These are phyloP conservation scores for Epinephelus lanceolatus DNA, from an alignment of 2,113 vertebrate genomes.

Conservation along the genomic window DNA sequence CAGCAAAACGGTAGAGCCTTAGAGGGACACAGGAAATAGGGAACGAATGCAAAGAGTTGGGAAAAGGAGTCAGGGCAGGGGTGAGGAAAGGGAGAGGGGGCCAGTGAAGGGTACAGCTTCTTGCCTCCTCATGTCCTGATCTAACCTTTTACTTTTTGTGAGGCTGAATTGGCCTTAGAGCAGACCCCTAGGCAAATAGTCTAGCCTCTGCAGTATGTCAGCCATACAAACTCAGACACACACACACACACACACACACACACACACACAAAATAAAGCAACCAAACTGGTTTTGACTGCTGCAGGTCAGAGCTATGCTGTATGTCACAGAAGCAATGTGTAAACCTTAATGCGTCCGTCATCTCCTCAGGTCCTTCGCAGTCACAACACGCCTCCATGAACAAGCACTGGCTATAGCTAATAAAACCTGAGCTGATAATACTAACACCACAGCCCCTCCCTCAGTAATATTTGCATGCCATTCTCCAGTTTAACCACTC, in stretches of 20 bases:
- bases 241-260: slow-evolving; percentile 1
- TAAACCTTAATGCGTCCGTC: slow-evolving; percentile 30
- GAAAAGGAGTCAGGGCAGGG: slow-evolving; percentile 10
- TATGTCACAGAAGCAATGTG: slow-evolving; percentile 43
- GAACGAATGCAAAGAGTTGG: background rate
- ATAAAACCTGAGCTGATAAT: slow-evolving; percentile 17
- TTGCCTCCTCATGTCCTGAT: slow-evolving; percentile 64
- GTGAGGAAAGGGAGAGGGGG: slow-evolving; percentile 43
- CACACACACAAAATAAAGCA: slow-evolving; percentile 14
- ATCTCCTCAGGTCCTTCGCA: slow-evolving; percentile 34
- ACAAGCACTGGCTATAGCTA: background rate
- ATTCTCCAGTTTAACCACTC: slow-evolving; percentile 10
- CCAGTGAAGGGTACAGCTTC: slow-evolving; percentile 48
- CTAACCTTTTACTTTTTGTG: slow-evolving; percentile 50
- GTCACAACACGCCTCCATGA: slow-evolving; percentile 1
- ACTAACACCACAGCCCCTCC: background rate
- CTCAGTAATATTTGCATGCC: background rate
- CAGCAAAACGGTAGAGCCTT: slow-evolving; percentile 12
- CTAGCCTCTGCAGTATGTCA: slow-evolving; percentile 17
- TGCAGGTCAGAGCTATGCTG: slow-evolving; percentile 24
- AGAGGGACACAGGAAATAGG: slow-evolving; percentile 9
- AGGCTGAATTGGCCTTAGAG: slow-evolving; percentile 23
- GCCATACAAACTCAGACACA: slow-evolving; percentile 9
- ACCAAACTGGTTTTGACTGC: slow-evolving; percentile 62
- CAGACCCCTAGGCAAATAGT: slow-evolving; percentile 32